Evolutionary conservation across 2,113 vertebrate genomes (phyloP).

Genomic region (Brachypodius melanocephalos): DNA sequence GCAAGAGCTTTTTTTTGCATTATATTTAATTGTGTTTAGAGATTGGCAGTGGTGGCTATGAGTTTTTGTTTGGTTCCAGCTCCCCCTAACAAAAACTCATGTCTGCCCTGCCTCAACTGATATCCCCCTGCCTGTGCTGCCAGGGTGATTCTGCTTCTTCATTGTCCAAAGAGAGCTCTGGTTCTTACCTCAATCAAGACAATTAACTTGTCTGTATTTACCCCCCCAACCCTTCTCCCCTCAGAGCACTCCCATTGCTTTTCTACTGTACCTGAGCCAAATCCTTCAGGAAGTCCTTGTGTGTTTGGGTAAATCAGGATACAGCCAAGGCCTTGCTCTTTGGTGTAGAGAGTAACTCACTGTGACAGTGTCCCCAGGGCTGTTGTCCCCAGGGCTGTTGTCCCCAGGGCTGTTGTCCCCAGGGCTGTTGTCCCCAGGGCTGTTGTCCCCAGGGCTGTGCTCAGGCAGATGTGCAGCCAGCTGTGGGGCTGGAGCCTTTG

Average conservation of each 20-base stretch:
- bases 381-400: too few relatives aligned
- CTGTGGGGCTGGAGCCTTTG: background rate
- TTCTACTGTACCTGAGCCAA: fast-evolving
- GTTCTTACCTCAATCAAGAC: background rate
- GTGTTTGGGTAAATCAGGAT: background rate
- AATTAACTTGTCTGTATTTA: background rate
- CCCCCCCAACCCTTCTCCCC: background rate
- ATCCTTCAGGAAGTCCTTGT: background rate
- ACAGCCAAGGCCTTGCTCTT: fast-evolving
- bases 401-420: background rate
- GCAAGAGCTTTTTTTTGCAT: background rate
- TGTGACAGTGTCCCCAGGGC: background rate
- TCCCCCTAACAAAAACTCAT: fast-evolving
- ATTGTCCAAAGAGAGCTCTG: background rate
- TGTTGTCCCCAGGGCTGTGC: background rate
- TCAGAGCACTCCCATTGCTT: background rate
- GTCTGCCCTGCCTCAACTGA: background rate
- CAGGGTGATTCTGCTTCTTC: background rate
- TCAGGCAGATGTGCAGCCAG: background rate
- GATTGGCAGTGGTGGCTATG: background rate
- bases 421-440: too few relatives aligned
- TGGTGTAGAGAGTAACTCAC: background rate
- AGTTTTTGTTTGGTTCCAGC: background rate
- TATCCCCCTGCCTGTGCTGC: background rate
- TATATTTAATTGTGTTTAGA: background rate